These are phyloP conservation scores for Polypterus senegalus DNA, from an alignment of 2,113 vertebrate species.

Conservation along the genomic window DNA sequence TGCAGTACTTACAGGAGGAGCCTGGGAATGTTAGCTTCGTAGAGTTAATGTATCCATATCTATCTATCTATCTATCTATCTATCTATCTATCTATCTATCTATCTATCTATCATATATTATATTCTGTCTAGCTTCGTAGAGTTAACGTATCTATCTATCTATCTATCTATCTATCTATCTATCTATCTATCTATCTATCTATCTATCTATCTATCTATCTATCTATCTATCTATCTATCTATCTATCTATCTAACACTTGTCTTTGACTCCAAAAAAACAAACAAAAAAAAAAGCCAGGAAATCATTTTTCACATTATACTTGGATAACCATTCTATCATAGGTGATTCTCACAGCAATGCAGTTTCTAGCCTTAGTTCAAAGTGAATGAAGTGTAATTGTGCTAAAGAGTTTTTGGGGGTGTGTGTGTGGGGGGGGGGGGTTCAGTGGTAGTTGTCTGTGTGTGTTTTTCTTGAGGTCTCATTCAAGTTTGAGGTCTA, in stretches of 20 bases:
- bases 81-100: too few species aligned
- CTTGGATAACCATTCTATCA: background rate
- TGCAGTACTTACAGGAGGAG: slow-evolving; percentile 56
- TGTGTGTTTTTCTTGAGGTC: slow-evolving; percentile 42
- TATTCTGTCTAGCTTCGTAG: too few species aligned
- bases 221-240: slow-evolving; percentile 33
- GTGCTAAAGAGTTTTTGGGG: slow-evolving; percentile 33
- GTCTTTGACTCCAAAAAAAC: background rate
- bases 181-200: too few species aligned
- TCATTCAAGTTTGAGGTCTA: slow-evolving; percentile 59
- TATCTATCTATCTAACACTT: background rate
- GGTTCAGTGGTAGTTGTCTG: background rate
- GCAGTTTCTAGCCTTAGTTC: slow-evolving; percentile 14
- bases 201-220: slow-evolving; percentile 42
- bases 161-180: too few species aligned
- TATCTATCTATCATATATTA: too few species aligned
- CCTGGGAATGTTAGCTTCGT: slow-evolving; percentile 80
- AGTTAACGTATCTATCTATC: too few species aligned
- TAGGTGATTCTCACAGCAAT: background rate
- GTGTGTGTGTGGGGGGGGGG: slow-evolving; percentile 13
- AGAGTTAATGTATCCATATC: slow-evolving; percentile 45
- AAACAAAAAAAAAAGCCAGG: too few species aligned
- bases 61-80: too few species aligned
- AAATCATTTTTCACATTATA: too few species aligned
- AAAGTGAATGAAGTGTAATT: slow-evolving; percentile 31